A percentile compares a stretch with the other conserved stretches of the same genome.
Evolutionary conservation across 2,797 vertebrate species (phyloP).

Genomic region (Bradypus variegatus): DNA sequence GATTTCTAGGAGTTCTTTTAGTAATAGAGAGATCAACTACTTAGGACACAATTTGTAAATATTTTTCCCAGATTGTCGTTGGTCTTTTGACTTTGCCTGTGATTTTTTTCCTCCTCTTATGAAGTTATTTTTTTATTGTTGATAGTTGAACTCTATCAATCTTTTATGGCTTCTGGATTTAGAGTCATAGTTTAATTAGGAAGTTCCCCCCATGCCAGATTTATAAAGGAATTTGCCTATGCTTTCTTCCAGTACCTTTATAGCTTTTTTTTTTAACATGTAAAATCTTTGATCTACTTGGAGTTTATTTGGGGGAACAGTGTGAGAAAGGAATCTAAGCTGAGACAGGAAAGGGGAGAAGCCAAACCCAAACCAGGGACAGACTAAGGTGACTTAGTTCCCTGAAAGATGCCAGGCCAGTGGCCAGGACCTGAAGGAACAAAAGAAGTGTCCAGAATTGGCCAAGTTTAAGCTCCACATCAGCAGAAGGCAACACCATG

Average conservation of each 20-base stretch:
- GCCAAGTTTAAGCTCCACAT: background rate
- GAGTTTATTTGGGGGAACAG: background rate
- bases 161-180: background rate
- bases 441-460: conserved; percentile 6
- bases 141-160: background rate
- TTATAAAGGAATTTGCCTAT: background rate
- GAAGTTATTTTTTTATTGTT: background rate
- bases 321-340: background rate
- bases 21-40: background rate
- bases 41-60: background rate
- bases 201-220: background rate
- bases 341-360: background rate
- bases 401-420: background rate
- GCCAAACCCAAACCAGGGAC: conserved; percentile 9
- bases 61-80: background rate
- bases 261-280: background rate
- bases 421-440: background rate
- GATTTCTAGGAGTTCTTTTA: background rate
- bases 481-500: background rate
- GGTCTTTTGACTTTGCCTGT: conserved; percentile 13
- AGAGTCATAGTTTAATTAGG: background rate
- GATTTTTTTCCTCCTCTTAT: background rate
- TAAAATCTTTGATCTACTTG: background rate
- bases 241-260: background rate
- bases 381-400: background rate